Base-by-base conservation (phyloP, 2,113 vertebrate genomes). In the Polyodon spathula region DNA sequence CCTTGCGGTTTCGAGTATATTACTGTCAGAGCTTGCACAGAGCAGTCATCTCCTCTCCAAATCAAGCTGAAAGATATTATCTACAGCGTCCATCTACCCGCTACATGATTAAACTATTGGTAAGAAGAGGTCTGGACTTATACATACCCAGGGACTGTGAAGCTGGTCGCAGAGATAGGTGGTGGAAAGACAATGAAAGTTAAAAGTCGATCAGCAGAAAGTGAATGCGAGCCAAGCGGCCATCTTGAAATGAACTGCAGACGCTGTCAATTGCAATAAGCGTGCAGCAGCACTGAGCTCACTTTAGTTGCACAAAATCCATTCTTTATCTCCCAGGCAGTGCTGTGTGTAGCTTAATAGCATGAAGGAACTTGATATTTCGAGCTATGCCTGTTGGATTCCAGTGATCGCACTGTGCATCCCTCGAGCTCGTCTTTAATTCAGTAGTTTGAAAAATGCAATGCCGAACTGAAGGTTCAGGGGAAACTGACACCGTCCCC, bases 181-280 rank as follows among this genome's bases (percentile, higher is more conserved):
- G 79, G 81, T 82, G 88, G 79, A 79, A 75, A 93, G 89, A 95
- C 93, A 95, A 95, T 95, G 93, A 96, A 95, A 95, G 91, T 95
- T 96, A 89, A 84, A 88, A 90, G 87, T 90, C 90, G 91, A 88
- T 95, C 92, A 95, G 90, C 87, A 96, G 90, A 89, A 90, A 92
- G 92, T 89, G 93, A 93, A 92, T 87, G 90, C 86, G 89, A 95
- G 92, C 90, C 86, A 91, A 94, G 94, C 92, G 93, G 95, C 95
- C 95, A 98, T 97, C 94, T 97, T 98, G 95, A 91, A 94, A 90
- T 87, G 89, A 92, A 91, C 93, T 95, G 95, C 95, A 94, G 94
- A 94, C 94, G 93, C 93, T 89, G 95, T 98, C 95, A 98, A 90
- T 92, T 89, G 93, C 91, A 85, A 84, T 88, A 85, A 88, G 91